These are phyloP conservation scores for Tachina lurida DNA, from an alignment of 2,888 invertebrate genomes.

Conservation along the genomic window DNA sequence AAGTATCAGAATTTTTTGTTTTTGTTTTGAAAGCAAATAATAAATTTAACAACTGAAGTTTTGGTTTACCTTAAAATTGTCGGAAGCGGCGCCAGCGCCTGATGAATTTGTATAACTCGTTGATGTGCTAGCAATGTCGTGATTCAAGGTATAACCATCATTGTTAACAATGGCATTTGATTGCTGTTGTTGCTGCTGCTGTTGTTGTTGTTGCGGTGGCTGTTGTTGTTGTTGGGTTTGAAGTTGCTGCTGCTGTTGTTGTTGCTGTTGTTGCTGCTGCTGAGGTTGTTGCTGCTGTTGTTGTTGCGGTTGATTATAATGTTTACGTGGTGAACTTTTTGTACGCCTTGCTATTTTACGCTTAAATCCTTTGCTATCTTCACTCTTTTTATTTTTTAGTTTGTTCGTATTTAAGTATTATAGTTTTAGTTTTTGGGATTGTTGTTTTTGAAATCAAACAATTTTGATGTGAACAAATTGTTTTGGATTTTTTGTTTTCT, in stretches of 20 bases:
- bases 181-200: conserved; percentile 74
- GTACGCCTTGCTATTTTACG: conserved; percentile 78
- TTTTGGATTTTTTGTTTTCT: conserved; percentile 57
- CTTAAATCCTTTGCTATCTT: conserved; percentile 79
- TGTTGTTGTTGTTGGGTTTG: conserved; percentile 71
- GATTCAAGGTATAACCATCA: conserved; percentile 78
- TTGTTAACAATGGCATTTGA: conserved; percentile 69
- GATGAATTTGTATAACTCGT: conserved; percentile 76
- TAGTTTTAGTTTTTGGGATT: conserved; percentile 45
- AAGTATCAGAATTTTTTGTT: conserved; percentile 73
- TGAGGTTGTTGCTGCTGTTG: conserved; percentile 72
- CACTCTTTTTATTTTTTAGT: conserved; percentile 58
- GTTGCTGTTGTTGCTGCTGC: conserved; percentile 72
- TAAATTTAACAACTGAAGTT: not conserved
- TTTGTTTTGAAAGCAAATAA: not conserved
- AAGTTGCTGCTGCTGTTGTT: conserved; percentile 71
- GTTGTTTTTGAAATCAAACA: conserved; percentile 64
- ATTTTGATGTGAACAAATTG: conserved; percentile 64
- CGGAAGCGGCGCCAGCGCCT: conserved; percentile 73
- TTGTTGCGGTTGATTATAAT: conserved; percentile 75
- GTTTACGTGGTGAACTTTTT: conserved; percentile 79
- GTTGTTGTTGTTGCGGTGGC: conserved; percentile 73
- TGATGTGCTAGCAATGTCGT: conserved; percentile 76
- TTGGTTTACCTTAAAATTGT: conserved; percentile 80
- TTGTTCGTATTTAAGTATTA: conserved; percentile 42